Evolutionary conservation across 1,140 invertebrate species (phyloP).

Genomic region (Camponotus vicinus): DNA sequence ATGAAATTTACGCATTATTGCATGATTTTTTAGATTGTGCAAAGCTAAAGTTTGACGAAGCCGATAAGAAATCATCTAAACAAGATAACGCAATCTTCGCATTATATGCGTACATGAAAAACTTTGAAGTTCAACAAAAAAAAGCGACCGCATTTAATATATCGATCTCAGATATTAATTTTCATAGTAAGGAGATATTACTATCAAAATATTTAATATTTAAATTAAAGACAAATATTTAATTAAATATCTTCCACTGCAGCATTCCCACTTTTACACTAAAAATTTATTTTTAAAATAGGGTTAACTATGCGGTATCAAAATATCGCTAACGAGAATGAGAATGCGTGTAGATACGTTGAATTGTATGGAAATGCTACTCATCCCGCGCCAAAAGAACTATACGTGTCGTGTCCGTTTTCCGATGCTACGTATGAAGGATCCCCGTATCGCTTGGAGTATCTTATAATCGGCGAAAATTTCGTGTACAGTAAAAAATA

Average conservation of each 20-base stretch:
- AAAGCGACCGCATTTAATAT: slow-evolving; percentile 82
- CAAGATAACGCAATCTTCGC: slow-evolving; percentile 68
- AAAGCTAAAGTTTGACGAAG: slow-evolving; percentile 75
- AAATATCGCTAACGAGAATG: slow-evolving; percentile 69
- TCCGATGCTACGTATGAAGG: slow-evolving; percentile 75
- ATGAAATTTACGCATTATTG: neutral
- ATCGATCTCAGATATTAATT: slow-evolving; percentile 75
- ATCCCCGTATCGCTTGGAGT: slow-evolving; percentile 78
- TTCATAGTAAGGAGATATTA: slow-evolving; percentile 76
- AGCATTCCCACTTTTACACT: neutral
- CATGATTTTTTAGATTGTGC: slow-evolving; percentile 74
- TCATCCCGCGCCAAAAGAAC: slow-evolving; percentile 52
- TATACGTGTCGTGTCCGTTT: slow-evolving; percentile 82
- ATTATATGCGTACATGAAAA: slow-evolving; percentile 77
- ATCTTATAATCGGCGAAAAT: slow-evolving; percentile 69
- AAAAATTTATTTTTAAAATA: slow-evolving; percentile 54
- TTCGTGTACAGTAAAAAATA: slow-evolving; percentile 81
- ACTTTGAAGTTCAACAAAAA: slow-evolving; percentile 44
- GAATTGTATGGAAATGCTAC: slow-evolving; percentile 69
- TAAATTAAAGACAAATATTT: neutral
- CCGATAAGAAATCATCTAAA: slow-evolving; percentile 21
- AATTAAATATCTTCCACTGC: neutral
- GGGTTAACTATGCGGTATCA: slow-evolving; percentile 80
- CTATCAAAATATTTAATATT: neutral
- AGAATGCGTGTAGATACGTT: slow-evolving; percentile 75